A percentile compares a stretch with the other conserved stretches of the same genome.
Evolutionary conservation across 2,113 vertebrate genomes (phyloP).

Genomic region (Lophius piscatorius): DNA sequence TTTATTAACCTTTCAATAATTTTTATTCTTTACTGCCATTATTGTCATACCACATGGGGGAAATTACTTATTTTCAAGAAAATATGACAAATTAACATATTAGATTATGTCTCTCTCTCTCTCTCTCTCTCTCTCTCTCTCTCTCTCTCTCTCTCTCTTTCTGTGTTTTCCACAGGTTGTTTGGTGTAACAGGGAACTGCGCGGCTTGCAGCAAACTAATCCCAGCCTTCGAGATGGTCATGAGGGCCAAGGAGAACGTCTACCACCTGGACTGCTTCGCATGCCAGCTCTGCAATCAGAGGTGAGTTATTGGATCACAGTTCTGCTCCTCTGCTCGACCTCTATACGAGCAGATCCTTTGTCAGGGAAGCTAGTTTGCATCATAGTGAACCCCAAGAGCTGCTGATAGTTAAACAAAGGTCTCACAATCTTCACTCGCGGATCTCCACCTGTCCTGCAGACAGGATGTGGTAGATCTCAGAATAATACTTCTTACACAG

Average conservation of each 20-base stretch:
- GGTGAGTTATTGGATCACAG: slow-evolving; percentile 79
- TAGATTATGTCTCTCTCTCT: background rate
- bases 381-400: slow-evolving; percentile 11
- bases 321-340: background rate
- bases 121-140: background rate
- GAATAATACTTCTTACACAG: too few relatives aligned
- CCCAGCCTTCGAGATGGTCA: slow-evolving; percentile 99
- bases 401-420: too few relatives aligned
- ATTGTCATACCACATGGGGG: too few relatives aligned
- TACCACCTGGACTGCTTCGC: slow-evolving; percentile 99
- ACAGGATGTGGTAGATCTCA: too few relatives aligned
- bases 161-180: slow-evolving; percentile 83
- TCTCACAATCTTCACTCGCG: too few relatives aligned
- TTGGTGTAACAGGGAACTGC: slow-evolving; percentile 97
- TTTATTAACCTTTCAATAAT: too few relatives aligned
- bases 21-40: too few relatives aligned
- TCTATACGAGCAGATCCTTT: too few relatives aligned
- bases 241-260: slow-evolving; percentile 98
- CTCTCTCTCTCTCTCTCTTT: background rate
- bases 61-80: too few relatives aligned
- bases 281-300: slow-evolving; percentile 98
- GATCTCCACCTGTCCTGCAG: too few relatives aligned
- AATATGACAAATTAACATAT: too few relatives aligned
- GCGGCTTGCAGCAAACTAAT: slow-evolving; percentile 99
- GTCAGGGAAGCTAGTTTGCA: background rate